Percentiles rank a stretch among this genome's conserved stretches.
Evolutionary conservation across 2,888 invertebrate species (phyloP).

Genomic region (Gortyna flavago): DNA sequence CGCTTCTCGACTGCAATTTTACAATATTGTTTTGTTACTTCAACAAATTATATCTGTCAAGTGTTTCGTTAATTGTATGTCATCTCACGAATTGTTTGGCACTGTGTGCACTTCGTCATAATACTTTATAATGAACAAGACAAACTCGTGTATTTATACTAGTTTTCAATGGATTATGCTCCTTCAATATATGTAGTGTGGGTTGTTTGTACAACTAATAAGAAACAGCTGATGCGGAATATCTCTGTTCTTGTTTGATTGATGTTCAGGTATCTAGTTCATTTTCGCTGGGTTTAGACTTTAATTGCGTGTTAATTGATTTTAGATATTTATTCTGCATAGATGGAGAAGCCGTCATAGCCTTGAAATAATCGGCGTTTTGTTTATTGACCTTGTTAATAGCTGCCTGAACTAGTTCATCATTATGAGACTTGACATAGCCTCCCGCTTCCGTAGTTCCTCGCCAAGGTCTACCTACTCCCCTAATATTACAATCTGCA

Average conservation of each 20-base stretch:
- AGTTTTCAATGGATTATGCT: constrained; percentile 41
- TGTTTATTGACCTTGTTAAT: neutral
- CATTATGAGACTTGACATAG: neutral
- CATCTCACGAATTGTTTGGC: constrained; percentile 30
- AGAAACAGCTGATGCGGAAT: constrained; percentile 37
- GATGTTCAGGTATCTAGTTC: neutral
- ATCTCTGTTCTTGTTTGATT: neutral
- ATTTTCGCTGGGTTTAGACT: neutral
- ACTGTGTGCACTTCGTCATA: neutral
- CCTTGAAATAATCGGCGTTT: neutral
- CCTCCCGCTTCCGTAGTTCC: neutral
- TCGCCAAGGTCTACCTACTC: neutral
- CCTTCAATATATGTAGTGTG: constrained; percentile 29
- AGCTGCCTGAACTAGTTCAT: too few species aligned
- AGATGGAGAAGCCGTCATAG: too few species aligned
- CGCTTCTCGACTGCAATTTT: neutral
- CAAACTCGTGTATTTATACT: constrained; percentile 13
- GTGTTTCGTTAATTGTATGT: constrained; percentile 22
- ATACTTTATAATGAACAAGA: constrained; percentile 18
- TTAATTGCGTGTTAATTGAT: neutral
- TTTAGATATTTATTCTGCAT: neutral
- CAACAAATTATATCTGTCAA: constrained; percentile 22
- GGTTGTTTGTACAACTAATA: constrained; percentile 25
- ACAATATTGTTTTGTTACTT: constrained; percentile 14
- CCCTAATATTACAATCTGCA: neutral